Base-by-base conservation (phyloP, 2,888 invertebrate species). In the Notocelia uddmanniana region DNA sequence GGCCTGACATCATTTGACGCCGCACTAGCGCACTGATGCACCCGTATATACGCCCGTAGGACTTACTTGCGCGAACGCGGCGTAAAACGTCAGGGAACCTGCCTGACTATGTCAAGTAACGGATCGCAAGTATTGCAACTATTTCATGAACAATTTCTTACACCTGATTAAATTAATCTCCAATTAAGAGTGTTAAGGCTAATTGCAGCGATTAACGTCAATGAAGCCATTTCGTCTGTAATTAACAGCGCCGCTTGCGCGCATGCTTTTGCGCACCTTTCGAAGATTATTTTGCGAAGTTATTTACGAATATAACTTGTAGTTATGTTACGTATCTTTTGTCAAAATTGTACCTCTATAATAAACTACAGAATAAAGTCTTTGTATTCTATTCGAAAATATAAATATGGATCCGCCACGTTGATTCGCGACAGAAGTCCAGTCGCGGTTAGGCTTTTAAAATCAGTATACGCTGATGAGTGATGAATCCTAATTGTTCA, bases 151-250 rank as follows among this genome's bases (percentile, higher is more conserved):
- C 19, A 54, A 57, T 57, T 41, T 55, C 19, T 26, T 26, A 23
- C n/a, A 34, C 31, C 13, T 41, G 62, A 68, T 68, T 62, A 72
- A 72, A 63, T 71, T 75, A 63, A 73, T 69, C 66, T 66, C 37
- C 62, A 71, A 69, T 73, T 71, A 75, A 64, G 18, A n/a, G 72
- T 74, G 68, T 68, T 68, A 66, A 68, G 34, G 21, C 50, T 71
- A 73, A 76, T 69, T 74, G 69, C 23, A 45, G 69, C 59, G 63
- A 74, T 77, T 76, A 72, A 50, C 63, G 55, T 74, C 74, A 68
- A 75, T 77, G 74, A 73, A 76, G 75, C 57, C 75, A 74, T 76
- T 77, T 72, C 34, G 54, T 10, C 19, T 58, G 72, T 73, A 74
- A 75, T 75, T 70, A 74, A 19, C 58, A 64, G 57, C 66, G 62